These are phyloP conservation scores for Martes flavigula DNA, from an alignment of 2,797 vertebrate genomes.

Conservation along the genomic window DNA sequence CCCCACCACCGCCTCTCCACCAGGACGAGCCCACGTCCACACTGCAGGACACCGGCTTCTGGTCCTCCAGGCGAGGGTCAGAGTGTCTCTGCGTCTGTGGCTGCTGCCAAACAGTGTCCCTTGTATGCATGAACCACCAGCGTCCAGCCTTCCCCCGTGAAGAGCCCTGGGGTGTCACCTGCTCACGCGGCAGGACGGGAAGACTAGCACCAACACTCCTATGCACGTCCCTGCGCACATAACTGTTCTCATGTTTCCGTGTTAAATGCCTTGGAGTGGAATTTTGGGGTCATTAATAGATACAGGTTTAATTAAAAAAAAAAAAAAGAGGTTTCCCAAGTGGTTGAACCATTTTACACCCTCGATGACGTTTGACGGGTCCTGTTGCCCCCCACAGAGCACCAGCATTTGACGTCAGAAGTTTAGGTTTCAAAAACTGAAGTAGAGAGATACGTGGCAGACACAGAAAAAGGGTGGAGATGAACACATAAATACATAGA, in stretches of 20 bases:
- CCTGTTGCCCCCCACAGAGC: not conserved
- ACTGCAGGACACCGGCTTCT: not conserved
- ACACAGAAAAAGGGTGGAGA: too few species aligned
- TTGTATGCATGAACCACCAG: fast-evolving
- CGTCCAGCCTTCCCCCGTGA: fast-evolving
- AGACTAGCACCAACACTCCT: too few species aligned
- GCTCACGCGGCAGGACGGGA: fast-evolving
- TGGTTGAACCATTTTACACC: not conserved
- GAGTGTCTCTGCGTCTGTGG: too few species aligned
- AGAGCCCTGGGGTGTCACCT: fast-evolving
- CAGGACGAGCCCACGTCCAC: not conserved
- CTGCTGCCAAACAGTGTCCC: too few species aligned
- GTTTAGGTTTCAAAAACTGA: not conserved
- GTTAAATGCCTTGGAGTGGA: too few species aligned
- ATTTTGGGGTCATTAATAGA: not conserved
- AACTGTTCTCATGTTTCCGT: not conserved
- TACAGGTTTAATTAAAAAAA: not conserved
- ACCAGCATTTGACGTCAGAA: not conserved
- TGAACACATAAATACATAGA: not conserved
- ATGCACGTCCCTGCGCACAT: fast-evolving
- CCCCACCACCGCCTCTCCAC: fast-evolving
- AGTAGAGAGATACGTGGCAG: not conserved
- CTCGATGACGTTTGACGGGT: fast-evolving
- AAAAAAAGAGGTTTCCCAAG: not conserved
- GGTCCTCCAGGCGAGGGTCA: fast-evolving